Conservation (phyloP, 2,888 invertebrate genomes). For the Trichogramma dendrolimi region DNA sequence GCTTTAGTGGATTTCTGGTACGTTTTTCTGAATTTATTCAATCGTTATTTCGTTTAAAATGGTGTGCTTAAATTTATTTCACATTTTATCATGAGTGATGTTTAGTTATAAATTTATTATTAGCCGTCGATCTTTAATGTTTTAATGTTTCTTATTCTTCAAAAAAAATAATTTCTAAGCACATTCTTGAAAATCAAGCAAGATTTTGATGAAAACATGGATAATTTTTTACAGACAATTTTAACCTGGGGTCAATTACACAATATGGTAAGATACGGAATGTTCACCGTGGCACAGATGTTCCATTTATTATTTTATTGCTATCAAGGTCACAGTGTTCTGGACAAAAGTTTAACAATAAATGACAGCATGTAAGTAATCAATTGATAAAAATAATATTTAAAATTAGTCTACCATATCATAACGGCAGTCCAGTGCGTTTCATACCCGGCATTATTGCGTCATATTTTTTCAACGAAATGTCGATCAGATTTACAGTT, state of each 20-base stretch:
- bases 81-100: too few relatives aligned
- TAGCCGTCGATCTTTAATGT: too few relatives aligned
- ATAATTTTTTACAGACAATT: constrained; percentile 9
- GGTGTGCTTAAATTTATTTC: too few relatives aligned
- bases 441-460: too few relatives aligned
- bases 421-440: not conserved
- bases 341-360: constrained; percentile 21
- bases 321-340: constrained; percentile 22
- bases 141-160: too few relatives aligned
- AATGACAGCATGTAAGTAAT: not conserved
- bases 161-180: too few relatives aligned
- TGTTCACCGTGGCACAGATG: constrained; percentile 18
- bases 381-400: not conserved
- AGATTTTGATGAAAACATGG: not conserved
- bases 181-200: too few relatives aligned
- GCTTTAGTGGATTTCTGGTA: constrained; percentile 14
- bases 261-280: constrained; percentile 21
- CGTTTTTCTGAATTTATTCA: not conserved
- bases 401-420: not conserved
- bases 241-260: constrained; percentile 3
- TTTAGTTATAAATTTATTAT: too few relatives aligned
- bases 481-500: too few relatives aligned
- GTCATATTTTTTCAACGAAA: too few relatives aligned
- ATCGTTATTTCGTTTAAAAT: not conserved
- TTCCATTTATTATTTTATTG: constrained; percentile 25